Conservation (phyloP, 2,113 vertebrate species). For the Atractosteus spatula region DNA sequence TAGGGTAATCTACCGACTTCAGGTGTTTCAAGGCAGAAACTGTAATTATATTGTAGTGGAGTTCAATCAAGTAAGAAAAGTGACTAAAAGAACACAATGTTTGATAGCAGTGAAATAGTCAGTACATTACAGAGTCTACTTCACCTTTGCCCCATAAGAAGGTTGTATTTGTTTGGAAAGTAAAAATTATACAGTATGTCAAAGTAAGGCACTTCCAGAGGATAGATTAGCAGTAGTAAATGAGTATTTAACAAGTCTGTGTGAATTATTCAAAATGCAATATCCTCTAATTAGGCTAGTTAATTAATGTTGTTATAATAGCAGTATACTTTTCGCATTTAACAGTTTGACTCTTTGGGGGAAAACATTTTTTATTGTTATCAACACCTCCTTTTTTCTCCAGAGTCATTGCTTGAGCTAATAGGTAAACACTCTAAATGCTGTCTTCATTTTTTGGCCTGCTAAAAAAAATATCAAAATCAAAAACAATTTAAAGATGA, state of each 20-base stretch:
- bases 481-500: neutral
- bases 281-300: neutral
- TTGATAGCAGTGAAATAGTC: too few relatives aligned
- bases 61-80: too few relatives aligned
- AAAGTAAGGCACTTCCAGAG: too few relatives aligned
- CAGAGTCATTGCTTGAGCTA: neutral
- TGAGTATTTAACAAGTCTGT: neutral
- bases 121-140: too few relatives aligned
- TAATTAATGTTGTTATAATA: slow-evolving; percentile 10
- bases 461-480: neutral
- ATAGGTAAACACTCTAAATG: neutral
- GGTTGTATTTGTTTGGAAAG: too few relatives aligned
- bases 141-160: too few relatives aligned
- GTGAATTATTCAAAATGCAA: slow-evolving; percentile 6
- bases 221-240: too few relatives aligned
- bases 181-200: too few relatives aligned
- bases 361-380: neutral
- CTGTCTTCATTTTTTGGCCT: neutral
- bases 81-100: too few relatives aligned
- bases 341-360: neutral
- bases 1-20: too few relatives aligned
- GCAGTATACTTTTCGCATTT: neutral
- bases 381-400: neutral
- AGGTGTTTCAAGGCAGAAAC: too few relatives aligned
- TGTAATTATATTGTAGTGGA: too few relatives aligned